Conservation (phyloP, 2,113 vertebrate species). For the Campylorhamphus procurvoides region DNA sequence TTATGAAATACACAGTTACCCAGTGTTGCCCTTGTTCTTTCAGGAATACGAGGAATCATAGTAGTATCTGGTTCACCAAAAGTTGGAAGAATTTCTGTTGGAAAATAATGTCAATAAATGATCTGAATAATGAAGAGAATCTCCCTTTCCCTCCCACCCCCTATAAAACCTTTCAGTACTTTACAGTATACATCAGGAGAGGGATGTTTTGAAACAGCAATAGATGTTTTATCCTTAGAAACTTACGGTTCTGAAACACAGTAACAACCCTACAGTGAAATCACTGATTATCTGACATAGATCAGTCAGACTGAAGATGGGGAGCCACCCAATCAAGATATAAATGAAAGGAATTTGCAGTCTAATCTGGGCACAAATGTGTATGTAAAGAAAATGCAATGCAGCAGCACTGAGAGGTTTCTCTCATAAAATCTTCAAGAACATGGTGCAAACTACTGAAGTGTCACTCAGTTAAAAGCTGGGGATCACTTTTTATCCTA, state of each 20-base stretch:
- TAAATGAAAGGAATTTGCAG: neutral
- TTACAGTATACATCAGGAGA: neutral
- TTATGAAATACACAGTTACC: constrained; percentile 65
- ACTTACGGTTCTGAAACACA: neutral
- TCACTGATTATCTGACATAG: neutral
- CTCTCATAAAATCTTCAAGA: neutral
- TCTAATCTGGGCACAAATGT: neutral
- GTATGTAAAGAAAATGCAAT: neutral
- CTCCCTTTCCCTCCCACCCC: neutral
- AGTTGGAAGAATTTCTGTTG: constrained; percentile 50
- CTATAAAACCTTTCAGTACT: neutral
- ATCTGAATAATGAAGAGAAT: neutral
- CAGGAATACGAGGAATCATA: constrained; percentile 55
- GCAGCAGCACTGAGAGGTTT: neutral
- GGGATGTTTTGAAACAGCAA: neutral
- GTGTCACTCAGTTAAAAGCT: neutral
- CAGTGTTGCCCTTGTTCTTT: constrained; percentile 62
- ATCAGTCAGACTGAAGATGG: neutral
- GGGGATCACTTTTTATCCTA: neutral
- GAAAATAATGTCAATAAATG: neutral
- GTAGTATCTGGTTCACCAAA: constrained; percentile 57
- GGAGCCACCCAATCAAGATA: neutral
- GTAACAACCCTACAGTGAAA: neutral
- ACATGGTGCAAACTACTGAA: neutral
- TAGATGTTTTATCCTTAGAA: neutral